Base-by-base conservation (phyloP, 2,113 vertebrate species). In the Pygoscelis adeliae region DNA sequence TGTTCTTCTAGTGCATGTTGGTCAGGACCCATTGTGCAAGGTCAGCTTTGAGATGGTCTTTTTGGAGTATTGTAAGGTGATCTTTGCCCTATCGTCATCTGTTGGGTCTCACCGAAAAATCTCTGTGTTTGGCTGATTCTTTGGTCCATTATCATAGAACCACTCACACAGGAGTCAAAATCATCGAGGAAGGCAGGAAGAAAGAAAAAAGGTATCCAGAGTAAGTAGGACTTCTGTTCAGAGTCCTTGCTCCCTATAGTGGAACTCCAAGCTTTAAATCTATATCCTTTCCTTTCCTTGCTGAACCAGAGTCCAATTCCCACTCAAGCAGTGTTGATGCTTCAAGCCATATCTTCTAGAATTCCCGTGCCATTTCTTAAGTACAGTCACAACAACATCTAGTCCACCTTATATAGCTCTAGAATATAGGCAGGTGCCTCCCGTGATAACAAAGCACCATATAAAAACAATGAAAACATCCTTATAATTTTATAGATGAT, bases 391-490 rank as follows among this genome's bases (percentile, higher is more conserved):
- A 72, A 17, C 15, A 61, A 15, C 5, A 63, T 27, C n/a, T 56
- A 53, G 15, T 44, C 7, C 34, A 27, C 12, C 34, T 66, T 42
- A 23, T 11, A 44, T 14, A 78, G 19, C 50, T 14, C 83, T 83
- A 74, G 70, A 89, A 66, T 5, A 34, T 42, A 61, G 13, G 23
- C 22, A 50, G 23, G 11, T 74, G 22, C 26, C 26, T 74, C 23
- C 34, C 0, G 0, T 56, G 26, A 27, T 15, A 74, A 46, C 2
- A 87, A 53, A 59, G 49, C 2, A 4, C 9, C 10, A 9, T 59
- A 34, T 50, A 25, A 10, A 50, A 85, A 67, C 26, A 53, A 15
- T 40, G 11, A 46, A 86, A 70, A 4, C 5, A 46, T 53, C n/a
- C 9, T 42, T 59, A 14, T 7, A 15, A 42, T 84, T 73, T 59